Evolutionary conservation across 2,888 invertebrate species (phyloP).

Genomic region (Amiota minor): DNA sequence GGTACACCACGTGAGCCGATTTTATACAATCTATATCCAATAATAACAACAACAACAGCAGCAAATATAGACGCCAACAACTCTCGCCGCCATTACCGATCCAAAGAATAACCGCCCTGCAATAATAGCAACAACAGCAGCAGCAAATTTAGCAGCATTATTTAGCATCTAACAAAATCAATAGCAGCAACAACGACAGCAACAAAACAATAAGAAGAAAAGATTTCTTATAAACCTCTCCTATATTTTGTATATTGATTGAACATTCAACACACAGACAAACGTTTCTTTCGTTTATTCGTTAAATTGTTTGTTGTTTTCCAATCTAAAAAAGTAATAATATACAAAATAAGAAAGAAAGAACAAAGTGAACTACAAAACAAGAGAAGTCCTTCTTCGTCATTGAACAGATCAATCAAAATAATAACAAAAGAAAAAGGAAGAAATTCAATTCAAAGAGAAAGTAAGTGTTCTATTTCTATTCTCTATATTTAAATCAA

Average conservation of each 20-base stretch:
- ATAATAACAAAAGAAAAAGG: not conserved
- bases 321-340: not conserved
- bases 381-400: constrained; percentile 31
- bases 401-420: constrained; percentile 14
- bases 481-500: no score
- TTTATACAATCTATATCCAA: constrained; percentile 46
- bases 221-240: not conserved
- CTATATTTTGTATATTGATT: no score
- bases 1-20: constrained; percentile 87
- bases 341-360: not conserved
- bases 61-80: constrained; percentile 34
- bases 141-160: not conserved
- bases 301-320: no score
- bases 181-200: not conserved
- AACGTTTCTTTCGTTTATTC: no score
- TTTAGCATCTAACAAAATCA: not conserved
- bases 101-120: not conserved
- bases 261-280: no score
- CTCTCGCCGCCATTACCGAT: constrained; percentile 14
- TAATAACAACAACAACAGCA: constrained; percentile 37
- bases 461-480: no score
- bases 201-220: constrained; percentile 4
- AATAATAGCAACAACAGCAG: not conserved
- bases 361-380: constrained; percentile 32
- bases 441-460: constrained; percentile 9